Base-by-base conservation (phyloP, 2,113 vertebrate genomes). In the Mustela nigripes region DNA sequence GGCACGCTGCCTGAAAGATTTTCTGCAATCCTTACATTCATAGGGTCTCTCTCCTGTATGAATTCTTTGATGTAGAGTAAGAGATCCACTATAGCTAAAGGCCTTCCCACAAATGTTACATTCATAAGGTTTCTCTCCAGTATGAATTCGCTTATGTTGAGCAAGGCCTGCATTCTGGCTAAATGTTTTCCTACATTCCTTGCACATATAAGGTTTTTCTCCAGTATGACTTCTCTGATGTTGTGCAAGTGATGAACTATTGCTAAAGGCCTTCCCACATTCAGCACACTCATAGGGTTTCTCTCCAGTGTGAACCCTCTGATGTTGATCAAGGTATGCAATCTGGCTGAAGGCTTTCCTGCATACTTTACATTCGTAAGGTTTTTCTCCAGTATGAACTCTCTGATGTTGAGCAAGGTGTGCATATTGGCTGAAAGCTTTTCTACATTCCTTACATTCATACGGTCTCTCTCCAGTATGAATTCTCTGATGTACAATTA, bases 401-500 rank as follows among this genome's bases (percentile, higher is more conserved):
- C 98, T 95, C 85, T 97, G 98, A 28, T 98, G 98, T 15, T 98
- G 98, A 45, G 98, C 95, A 0, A 99, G 97, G 69, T 98, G 98
- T 0, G 98, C 98, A 1, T 98, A 97, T 69, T 99, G 98, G 87
- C 98, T 98, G 97, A 99, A 99, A 16, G 98, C 62, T 53, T 99
- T 99, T 18, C 98, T 94, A 1, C 98, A 99, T 53, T 98, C 98
- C 0, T 97, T 96, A 81, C 98, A 99, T 69, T 98, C 91, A 45
- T 98, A 99, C 0, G 98, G 98, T 83, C 98, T 98, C 93, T 99
- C 98, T 31, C 98, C 98, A 0, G 98, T 99, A 65, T 99, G 98
- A 67, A 98, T 94, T 24, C 98, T 97, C 53, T 94, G 98, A 45
- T 99, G 98, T 18, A 98, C 98, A 67, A 98, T 95, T 28, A 99